Evolutionary conservation across 1,140 invertebrate species (phyloP), one percentile per base, ranked within the genome.

Genomic region (Adoxophyes honmai): DNA sequence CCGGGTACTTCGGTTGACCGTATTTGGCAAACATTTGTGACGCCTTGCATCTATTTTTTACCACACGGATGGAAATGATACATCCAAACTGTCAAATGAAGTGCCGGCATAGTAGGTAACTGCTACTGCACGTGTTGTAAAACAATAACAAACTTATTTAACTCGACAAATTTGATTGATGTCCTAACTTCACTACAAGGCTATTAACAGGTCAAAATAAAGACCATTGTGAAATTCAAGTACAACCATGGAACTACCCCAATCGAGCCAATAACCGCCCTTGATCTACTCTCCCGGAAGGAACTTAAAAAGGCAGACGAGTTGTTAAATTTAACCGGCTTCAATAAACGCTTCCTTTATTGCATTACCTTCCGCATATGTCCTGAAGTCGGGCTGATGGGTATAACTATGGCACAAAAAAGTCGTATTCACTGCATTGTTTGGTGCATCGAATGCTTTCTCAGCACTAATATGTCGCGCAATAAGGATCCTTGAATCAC

Each of bases 361-460:
- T 48, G 18, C 42, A 48, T 73, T 81, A 86, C 83, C 83, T 79
- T 74, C 51, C 21, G 73, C 68, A 52, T 86, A 85, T 8, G 81
- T 61, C 34, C 35, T 70, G 55, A 83, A 80, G 66, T 85, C 81
- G n/a, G 83, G 81, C 51, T 74, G 64, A 52, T 75, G 57, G 63
- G 65, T 79, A 60, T 80, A 79, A 18, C 65, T 78, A 66, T 86
- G 73, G 62, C 83, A 86, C 54, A 81, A 62, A 4, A 83, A 55
- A 5, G 83, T 77, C 21, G 80, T 75, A 54, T 86, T 86, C 11
- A 86, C 70, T 28, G 69, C 70, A 70, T 79, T 72, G 55, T 81
- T 73, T 11, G 59, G 53, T 52, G 74, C 71, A 9, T 69, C 63
- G 52, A 69, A 42, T 16, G 59, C 15, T 62, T 70, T 77, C 10